Evolutionary conservation across 1,140 invertebrate species (phyloP).

Genomic region (Pogonomyrmex californicus): DNA sequence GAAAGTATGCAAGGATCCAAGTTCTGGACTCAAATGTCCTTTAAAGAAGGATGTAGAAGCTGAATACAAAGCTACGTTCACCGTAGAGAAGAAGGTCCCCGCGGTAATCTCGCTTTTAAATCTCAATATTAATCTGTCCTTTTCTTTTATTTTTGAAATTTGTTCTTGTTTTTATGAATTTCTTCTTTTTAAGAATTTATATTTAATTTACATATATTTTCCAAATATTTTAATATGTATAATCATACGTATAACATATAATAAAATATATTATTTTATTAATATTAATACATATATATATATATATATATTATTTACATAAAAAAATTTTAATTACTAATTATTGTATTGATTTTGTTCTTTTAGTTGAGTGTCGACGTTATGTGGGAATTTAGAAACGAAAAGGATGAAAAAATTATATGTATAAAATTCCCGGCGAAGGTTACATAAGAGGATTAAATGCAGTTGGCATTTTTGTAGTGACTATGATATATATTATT

Average conservation of each 20-base stretch:
- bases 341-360: not conserved
- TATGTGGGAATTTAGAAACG: conserved; percentile 91
- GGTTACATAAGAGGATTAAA: conserved; percentile 56
- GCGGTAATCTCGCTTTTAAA: conserved; percentile 62
- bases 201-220: not conserved
- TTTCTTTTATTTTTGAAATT: not conserved
- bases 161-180: not conserved
- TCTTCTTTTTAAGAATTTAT: not conserved
- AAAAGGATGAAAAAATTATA: conserved; percentile 88
- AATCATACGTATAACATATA: not conserved
- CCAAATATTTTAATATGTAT: not conserved
- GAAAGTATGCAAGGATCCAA: conserved; percentile 88
- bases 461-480: not conserved
- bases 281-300: not conserved
- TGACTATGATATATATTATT: not conserved
- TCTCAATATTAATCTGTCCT: not conserved
- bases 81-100: conserved; percentile 89
- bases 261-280: not conserved
- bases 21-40: conserved; percentile 90
- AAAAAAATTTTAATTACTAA: not conserved
- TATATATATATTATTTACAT: conserved; percentile 1
- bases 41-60: conserved; percentile 87
- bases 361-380: conserved; percentile 89
- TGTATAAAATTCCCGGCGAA: conserved; percentile 90
- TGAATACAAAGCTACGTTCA: conserved; percentile 88